phyloP scores from a whole-genome alignment of 2,888 invertebrate species.

The Anaspis maculata region DNA sequence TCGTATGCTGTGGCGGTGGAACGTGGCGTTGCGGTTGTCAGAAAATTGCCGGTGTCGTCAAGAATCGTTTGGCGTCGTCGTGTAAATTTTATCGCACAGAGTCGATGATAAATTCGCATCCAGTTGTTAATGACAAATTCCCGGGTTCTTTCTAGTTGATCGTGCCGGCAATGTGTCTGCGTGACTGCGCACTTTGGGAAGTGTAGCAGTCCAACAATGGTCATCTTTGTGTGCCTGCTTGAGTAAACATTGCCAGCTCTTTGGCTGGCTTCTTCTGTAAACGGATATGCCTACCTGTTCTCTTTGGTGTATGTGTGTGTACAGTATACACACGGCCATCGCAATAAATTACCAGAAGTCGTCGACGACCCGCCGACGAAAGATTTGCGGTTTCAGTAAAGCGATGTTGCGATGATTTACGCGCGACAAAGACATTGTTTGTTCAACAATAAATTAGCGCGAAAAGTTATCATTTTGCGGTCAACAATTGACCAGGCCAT shows the following conservation, averaged over 20 bases:
- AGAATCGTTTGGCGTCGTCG: no score
- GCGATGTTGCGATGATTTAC: slow-evolving; percentile 7
- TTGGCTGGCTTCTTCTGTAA: slow-evolving; percentile 12
- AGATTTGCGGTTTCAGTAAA: slow-evolving; percentile 7
- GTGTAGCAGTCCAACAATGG: slow-evolving; percentile 14
- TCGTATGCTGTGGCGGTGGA: no score
- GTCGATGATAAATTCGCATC: no score
- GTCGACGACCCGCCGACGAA: slow-evolving; percentile 3
- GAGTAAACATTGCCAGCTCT: slow-evolving; percentile 15
- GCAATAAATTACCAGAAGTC: slow-evolving; percentile 14
- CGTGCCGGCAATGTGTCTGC: not conserved
- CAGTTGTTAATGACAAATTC: slow-evolving; percentile 8
- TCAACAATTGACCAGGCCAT: no score
- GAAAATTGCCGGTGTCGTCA: no score
- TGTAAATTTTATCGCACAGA: no score
- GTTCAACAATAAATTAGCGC: no score
- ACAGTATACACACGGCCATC: slow-evolving; percentile 7
- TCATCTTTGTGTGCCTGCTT: slow-evolving; percentile 15
- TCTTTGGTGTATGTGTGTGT: no score
- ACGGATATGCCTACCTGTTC: slow-evolving; percentile 13
- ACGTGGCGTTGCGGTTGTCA: no score
- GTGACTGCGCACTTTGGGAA: slow-evolving; percentile 15
- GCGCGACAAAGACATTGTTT: slow-evolving; percentile 5
- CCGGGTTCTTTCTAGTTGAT: not conserved
- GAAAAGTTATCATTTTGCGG: no score